Conservation (phyloP, 2,888 invertebrate species). For the Abscondita cerata region DNA sequence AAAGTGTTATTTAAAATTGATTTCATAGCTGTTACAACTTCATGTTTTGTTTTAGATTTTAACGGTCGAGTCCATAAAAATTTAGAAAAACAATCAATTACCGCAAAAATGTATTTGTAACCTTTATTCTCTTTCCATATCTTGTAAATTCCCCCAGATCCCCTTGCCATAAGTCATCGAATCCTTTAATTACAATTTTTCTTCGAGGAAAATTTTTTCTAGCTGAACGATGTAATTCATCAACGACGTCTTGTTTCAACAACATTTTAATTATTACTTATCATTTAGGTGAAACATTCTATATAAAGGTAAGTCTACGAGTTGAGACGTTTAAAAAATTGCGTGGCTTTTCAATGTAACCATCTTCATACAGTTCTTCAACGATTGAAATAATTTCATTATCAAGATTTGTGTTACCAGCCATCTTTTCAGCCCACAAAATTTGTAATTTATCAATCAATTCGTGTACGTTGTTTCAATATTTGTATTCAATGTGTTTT, state of each 20-base stretch:
- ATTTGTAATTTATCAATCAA: constrained; percentile 46
- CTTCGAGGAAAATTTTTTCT: constrained; percentile 46
- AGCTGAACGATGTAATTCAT: constrained; percentile 49
- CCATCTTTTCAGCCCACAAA: constrained; percentile 43
- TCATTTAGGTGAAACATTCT: too few species aligned
- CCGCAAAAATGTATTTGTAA: constrained; percentile 46
- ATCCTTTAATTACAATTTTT: constrained; percentile 15
- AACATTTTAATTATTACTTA: not conserved
- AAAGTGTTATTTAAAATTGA: constrained; percentile 24
- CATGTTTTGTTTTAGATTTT: constrained; percentile 45
- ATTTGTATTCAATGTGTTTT: constrained; percentile 21
- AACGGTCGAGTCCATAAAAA: constrained; percentile 44
- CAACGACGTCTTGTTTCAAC: constrained; percentile 7
- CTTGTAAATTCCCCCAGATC: constrained; percentile 52
- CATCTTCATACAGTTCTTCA: constrained; percentile 42
- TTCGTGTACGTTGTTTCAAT: constrained; percentile 41
- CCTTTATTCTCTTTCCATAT: constrained; percentile 48
- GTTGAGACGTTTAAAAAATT: not conserved
- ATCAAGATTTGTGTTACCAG: constrained; percentile 44
- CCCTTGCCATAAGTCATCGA: constrained; percentile 53
- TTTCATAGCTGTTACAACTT: constrained; percentile 42
- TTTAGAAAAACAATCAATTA: constrained; percentile 43
- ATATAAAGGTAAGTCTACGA: too few species aligned
- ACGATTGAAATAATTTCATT: constrained; percentile 53
- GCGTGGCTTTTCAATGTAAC: constrained; percentile 13